Percentiles rank a stretch among this genome's conserved stretches.
phyloP scores from a whole-genome alignment of 2,113 vertebrate genomes.

The Channa maculata region DNA sequence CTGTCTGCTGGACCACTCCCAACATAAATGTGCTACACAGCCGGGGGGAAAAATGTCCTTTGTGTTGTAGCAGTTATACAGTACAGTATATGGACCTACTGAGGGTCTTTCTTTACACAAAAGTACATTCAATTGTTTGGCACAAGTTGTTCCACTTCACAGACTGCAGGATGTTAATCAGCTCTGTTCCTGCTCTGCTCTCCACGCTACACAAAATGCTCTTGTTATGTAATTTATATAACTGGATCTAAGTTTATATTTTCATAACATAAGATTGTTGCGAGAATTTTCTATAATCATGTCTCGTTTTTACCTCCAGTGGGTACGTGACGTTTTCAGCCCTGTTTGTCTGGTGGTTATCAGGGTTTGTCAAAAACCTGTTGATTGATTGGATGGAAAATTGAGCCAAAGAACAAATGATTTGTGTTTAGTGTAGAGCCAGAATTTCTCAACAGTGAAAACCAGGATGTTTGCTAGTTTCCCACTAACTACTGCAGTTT shows the following conservation, averaged over 20 bases:
- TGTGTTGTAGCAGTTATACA: constrained; percentile 50
- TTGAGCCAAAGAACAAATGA: constrained; percentile 1
- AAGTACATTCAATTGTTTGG: constrained; percentile 55
- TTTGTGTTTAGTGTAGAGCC: background rate
- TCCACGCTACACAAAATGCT: background rate
- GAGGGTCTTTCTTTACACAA: constrained; percentile 44
- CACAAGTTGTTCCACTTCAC: constrained; percentile 52
- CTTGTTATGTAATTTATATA: background rate
- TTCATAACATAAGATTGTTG: background rate
- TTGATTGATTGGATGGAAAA: background rate
- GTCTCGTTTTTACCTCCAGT: background rate
- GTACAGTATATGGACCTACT: constrained; percentile 37
- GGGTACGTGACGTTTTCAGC: background rate
- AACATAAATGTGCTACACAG: constrained; percentile 76
- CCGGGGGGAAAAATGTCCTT: constrained; percentile 66
- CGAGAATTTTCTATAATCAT: background rate
- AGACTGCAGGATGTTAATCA: constrained; percentile 12
- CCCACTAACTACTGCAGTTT: background rate
- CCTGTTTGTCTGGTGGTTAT: background rate
- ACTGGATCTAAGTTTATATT: background rate
- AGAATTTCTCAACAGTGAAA: background rate
- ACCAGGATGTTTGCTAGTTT: background rate
- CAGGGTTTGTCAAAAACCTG: background rate
- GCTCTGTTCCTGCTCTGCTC: background rate
- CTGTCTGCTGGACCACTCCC: constrained; percentile 77